A percentile compares a stretch with the other conserved stretches of the same genome.
Evolutionary conservation across 92 coral and sea anemone genomes (phyloP).

Genomic region (Paramuricea clavata): DNA sequence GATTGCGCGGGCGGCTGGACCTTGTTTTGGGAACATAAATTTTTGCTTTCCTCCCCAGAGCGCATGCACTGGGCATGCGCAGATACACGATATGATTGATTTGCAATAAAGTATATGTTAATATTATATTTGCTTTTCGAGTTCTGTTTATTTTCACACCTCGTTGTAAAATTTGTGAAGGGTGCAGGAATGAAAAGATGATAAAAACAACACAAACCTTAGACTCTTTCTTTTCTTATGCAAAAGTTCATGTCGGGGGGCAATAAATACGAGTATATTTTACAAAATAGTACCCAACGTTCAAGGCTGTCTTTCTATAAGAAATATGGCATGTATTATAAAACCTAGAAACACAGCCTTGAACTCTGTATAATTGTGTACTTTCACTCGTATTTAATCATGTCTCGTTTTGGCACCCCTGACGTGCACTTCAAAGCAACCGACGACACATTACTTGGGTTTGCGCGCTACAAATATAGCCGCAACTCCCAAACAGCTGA

Average conservation of each 20-base stretch:
- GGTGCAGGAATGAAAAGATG: too few species aligned
- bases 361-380: background rate
- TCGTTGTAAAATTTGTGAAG: too few species aligned
- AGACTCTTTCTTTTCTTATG: too few species aligned
- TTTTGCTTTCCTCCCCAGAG: too few species aligned
- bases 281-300: too few species aligned
- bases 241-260: too few species aligned
- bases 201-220: too few species aligned
- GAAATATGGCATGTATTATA: too few species aligned
- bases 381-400: background rate
- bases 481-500: background rate
- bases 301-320: too few species aligned
- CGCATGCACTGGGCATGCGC: background rate
- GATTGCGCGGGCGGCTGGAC: background rate
- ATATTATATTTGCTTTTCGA: too few species aligned
- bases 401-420: background rate
- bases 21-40: background rate
- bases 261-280: too few species aligned
- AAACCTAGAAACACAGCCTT: background rate
- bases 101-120: background rate
- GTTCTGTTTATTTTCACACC: too few species aligned
- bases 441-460: background rate
- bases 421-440: background rate
- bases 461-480: background rate
- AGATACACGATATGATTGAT: background rate